phyloP scores from a whole-genome alignment of 2,797 vertebrate species.

The Rachycentron canadum region DNA sequence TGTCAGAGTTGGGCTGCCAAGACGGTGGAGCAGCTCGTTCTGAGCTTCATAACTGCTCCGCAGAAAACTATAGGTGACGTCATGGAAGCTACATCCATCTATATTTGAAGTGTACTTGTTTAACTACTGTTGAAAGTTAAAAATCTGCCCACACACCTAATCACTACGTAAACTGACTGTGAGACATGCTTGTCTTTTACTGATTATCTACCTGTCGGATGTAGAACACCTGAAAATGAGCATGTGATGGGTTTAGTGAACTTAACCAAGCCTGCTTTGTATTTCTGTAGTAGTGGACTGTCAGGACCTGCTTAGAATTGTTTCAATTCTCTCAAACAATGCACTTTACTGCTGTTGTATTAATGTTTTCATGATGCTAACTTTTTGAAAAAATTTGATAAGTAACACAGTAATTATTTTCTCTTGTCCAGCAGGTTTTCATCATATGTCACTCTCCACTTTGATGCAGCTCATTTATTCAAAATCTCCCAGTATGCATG shows the following conservation, averaged over 20 bases:
- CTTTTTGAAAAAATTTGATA: not conserved
- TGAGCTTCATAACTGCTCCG: no score
- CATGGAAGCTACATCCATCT: no score
- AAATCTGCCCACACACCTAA: no score
- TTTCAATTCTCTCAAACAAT: not conserved
- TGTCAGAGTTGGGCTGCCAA: no score
- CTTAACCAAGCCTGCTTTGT: not conserved
- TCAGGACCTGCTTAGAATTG: not conserved
- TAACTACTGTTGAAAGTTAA: no score
- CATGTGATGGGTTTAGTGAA: not conserved
- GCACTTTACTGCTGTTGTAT: no score
- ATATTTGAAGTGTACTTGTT: no score
- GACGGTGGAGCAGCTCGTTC: no score
- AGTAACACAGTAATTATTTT: not conserved
- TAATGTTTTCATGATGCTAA: not conserved
- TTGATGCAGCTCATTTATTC: constrained; percentile 27
- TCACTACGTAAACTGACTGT: not conserved
- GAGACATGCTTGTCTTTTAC: no score
- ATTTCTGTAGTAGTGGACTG: not conserved
- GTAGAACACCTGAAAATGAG: not conserved
- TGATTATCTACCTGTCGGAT: not conserved
- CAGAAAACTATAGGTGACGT: no score
- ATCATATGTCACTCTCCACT: constrained; percentile 2
- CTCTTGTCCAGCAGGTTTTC: constrained; percentile 2
- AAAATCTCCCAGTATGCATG: constrained; percentile 2